These are phyloP conservation scores for Sebastes matsubarae DNA, from an alignment of 2,797 vertebrate genomes.

Conservation along the genomic window DNA sequence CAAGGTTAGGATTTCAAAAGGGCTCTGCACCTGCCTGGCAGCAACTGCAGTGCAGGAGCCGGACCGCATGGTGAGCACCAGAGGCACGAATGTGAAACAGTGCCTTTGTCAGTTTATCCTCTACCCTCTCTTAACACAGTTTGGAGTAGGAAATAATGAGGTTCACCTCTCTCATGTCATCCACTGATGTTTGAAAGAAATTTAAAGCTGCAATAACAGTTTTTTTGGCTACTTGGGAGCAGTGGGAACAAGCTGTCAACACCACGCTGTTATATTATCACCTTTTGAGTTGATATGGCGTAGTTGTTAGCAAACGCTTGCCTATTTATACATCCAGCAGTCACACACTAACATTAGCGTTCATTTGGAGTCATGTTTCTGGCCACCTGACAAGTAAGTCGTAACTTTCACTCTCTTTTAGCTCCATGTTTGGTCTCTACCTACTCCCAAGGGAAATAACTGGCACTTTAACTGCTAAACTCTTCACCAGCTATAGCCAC, in stretches of 20 bases:
- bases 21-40: slow-evolving; percentile 27
- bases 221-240: background rate
- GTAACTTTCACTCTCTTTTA: background rate
- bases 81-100: slow-evolving; percentile 33
- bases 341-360: background rate
- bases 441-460: background rate
- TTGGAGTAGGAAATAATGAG: slow-evolving; percentile 30
- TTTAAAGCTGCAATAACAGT: background rate
- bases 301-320: background rate
- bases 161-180: background rate
- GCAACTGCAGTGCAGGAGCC: slow-evolving; percentile 19
- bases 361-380: background rate
- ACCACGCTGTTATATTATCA: background rate
- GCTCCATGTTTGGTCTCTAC: background rate
- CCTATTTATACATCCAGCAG: background rate
- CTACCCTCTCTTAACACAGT: background rate
- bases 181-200: slow-evolving; percentile 1
- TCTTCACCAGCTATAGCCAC: background rate
- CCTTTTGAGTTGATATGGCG: background rate
- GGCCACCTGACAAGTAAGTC: background rate
- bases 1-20: slow-evolving; percentile 45
- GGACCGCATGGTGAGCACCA: slow-evolving; percentile 26
- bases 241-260: background rate
- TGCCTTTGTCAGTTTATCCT: slow-evolving; percentile 21
- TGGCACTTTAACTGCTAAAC: background rate